Conservation (phyloP, 2,888 invertebrate genomes). For the Synanthedon myopaeformis region DNA sequence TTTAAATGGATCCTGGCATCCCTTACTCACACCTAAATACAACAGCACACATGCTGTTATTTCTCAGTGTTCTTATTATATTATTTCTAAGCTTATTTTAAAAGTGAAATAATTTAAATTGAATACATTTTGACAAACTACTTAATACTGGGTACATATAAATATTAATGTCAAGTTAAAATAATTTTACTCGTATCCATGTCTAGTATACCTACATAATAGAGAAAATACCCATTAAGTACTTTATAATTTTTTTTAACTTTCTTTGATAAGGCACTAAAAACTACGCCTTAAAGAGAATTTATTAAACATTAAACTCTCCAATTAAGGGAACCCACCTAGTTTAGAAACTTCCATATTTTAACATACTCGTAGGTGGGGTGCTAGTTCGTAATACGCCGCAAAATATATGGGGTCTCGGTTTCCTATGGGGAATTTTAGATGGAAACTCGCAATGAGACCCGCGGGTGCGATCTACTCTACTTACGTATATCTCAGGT, state of each 20-base stretch:
- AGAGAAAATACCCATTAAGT: constrained; percentile 10
- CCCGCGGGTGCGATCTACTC: constrained; percentile 45
- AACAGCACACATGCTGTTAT: too few species aligned
- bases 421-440: constrained; percentile 33
- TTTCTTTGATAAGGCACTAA: too few species aligned
- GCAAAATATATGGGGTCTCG: constrained; percentile 38
- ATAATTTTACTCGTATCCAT: too few species aligned
- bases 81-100: too few species aligned
- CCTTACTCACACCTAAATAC: too few species aligned
- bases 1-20: too few species aligned
- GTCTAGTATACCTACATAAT: not conserved
- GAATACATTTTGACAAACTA: too few species aligned
- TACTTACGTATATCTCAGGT: constrained; percentile 39
- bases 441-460: constrained; percentile 37
- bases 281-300: constrained; percentile 21
- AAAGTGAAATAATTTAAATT: too few species aligned
- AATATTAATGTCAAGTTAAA: constrained; percentile 3
- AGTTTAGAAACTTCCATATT: constrained; percentile 37
- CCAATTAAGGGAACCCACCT: constrained; percentile 46
- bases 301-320: constrained; percentile 50
- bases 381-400: constrained; percentile 41
- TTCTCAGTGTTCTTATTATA: too few species aligned
- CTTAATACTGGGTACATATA: constrained; percentile 14
- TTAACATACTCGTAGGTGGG: constrained; percentile 48
- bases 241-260: constrained; percentile 4